Evolutionary conservation across 2,888 invertebrate genomes (phyloP).

Genomic region (Ferrisia virgata): DNA sequence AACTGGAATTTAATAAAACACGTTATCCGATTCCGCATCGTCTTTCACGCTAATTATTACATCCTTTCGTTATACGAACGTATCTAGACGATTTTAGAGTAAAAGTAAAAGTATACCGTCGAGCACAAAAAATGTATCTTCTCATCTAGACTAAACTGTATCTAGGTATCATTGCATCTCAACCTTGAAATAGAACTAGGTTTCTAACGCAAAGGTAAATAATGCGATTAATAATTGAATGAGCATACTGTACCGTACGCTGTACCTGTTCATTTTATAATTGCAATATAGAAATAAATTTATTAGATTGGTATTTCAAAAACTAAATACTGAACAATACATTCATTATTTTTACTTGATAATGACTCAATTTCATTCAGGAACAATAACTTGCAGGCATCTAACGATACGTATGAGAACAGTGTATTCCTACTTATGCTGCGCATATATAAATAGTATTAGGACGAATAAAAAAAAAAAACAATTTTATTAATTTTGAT

Average conservation of each 20-base stretch:
- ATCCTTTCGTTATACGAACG: not conserved
- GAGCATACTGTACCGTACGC: no score
- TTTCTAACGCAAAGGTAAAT: not conserved
- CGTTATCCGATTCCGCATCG: conserved; percentile 19
- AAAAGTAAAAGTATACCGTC: conserved; percentile 8
- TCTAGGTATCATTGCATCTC: not conserved
- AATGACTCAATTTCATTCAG: not conserved
- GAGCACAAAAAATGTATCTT: not conserved
- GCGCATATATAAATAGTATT: no score
- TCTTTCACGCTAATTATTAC: conserved; percentile 15
- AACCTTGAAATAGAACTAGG: not conserved
- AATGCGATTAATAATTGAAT: not conserved
- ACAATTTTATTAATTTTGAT: no score
- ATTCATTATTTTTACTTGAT: not conserved
- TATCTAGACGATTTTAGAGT: not conserved
- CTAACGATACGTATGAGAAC: no score
- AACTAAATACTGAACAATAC: not conserved
- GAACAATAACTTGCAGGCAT: not conserved
- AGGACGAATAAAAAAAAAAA: not conserved
- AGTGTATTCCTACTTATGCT: no score
- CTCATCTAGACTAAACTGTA: not conserved
- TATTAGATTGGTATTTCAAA: not conserved
- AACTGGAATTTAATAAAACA: not conserved
- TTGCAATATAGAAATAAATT: not conserved
- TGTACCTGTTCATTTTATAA: not conserved